A percentile compares a stretch with the other conserved stretches of the same genome.
Evolutionary conservation across 1,140 invertebrate genomes (phyloP).

Genomic region (Papilio helenus): DNA sequence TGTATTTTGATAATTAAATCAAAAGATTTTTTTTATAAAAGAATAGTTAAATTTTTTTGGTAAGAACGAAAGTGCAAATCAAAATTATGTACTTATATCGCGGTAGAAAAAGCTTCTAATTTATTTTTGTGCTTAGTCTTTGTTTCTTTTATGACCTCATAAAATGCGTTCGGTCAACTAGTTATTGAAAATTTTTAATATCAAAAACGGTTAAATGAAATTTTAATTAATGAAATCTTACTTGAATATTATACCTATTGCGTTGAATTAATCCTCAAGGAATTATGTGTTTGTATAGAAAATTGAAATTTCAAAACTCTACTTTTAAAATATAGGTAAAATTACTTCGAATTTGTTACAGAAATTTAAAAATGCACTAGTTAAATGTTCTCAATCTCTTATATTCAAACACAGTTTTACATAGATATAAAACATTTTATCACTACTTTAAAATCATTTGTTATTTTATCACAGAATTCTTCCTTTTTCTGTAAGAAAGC

Average conservation of each 20-base stretch:
- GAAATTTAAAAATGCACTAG: not conserved
- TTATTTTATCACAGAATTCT: not conserved
- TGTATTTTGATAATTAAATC: not conserved
- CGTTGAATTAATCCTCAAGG: not conserved
- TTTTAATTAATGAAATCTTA: not conserved
- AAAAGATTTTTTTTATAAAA: not conserved
- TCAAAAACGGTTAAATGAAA: not conserved
- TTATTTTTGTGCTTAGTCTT: not conserved
- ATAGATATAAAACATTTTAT: not conserved
- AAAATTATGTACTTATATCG: not conserved
- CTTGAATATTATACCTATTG: not conserved
- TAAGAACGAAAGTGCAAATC: not conserved
- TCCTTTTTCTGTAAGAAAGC: not conserved
- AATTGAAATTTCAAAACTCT: not conserved
- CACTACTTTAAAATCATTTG: not conserved
- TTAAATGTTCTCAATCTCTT: not conserved
- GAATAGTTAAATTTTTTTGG: not conserved
- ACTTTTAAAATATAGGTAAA: slow-evolving; percentile 2
- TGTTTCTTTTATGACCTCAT: not conserved
- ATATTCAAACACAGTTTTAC: slow-evolving; percentile 4
- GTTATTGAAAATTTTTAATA: no score
- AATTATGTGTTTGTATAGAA: not conserved
- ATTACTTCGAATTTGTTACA: not conserved
- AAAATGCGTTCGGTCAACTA: not conserved
- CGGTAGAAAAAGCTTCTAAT: not conserved